A percentile compares a stretch with the other conserved stretches of the same genome.
These are phyloP conservation scores for Epinephelus moara DNA, from an alignment of 2,113 vertebrate species.

Conservation along the genomic window DNA sequence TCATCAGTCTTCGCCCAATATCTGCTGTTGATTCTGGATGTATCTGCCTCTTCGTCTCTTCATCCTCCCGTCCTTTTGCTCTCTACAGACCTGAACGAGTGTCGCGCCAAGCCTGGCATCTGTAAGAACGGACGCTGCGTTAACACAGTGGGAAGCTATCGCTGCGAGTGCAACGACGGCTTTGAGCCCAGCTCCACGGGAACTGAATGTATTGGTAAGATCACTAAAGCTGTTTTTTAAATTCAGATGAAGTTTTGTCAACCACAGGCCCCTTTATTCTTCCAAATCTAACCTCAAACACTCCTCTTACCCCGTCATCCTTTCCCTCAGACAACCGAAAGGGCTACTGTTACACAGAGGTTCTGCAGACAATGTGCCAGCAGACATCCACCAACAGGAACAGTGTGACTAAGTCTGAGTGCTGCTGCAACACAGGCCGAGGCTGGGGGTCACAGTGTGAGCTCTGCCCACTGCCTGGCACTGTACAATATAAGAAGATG, in stretches of 20 bases:
- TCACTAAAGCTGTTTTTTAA: not conserved
- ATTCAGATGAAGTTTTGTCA: not conserved
- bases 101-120: constrained; percentile 88
- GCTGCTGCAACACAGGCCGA: constrained; percentile 92
- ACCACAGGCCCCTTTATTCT: not conserved
- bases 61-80: not conserved
- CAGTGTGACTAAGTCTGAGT: constrained; percentile 92
- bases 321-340: constrained; percentile 88
- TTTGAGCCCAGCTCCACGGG: constrained; percentile 90
- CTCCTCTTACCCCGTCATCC: not conserved
- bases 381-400: constrained; percentile 89
- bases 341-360: constrained; percentile 93
- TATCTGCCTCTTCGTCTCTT: not conserved
- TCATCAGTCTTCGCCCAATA: not conserved
- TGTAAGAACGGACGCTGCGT: constrained; percentile 92
- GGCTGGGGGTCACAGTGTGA: constrained; percentile 94
- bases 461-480: constrained; percentile 93
- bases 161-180: constrained; percentile 92
- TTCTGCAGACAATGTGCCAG: constrained; percentile 93
- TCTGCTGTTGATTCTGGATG: not conserved
- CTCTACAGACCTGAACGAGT: constrained; percentile 92
- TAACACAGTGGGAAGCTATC: constrained; percentile 93
- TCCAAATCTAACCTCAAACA: not conserved
- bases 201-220: constrained; percentile 93
- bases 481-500: constrained; percentile 92